Base-by-base conservation (phyloP, 2,797 vertebrate species). In the Hirundo rustica region DNA sequence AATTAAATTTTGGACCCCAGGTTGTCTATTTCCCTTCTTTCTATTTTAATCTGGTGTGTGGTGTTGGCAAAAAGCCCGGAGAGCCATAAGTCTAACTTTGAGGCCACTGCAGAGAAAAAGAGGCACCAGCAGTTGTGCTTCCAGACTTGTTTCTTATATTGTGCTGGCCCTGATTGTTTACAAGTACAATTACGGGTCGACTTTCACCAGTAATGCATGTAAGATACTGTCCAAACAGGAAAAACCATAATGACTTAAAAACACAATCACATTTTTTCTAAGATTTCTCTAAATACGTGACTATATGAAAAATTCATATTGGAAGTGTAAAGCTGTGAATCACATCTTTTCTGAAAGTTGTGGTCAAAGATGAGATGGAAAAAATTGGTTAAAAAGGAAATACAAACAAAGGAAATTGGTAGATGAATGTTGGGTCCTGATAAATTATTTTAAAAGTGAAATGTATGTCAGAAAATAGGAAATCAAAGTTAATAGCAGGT, bases 1-100 rank as follows among this genome's bases (percentile, higher is more conserved):
- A 96, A 96, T 96, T 96, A 95, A 93, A 93, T 96, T 96, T 94
- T 95, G 80, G 88, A 89, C 74, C 80, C 74, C 83, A 93, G 94
- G 76, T 94, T 95, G 87, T 85, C 73, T 91, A 1, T 93, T 92
- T 89, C 79, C 78, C 80, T 95, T 91, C 83, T 92, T 95, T 95
- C 89, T 85, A 51, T 95, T 97, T 94, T 78, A 90, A 74, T 94
- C 79, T 92, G 68, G 50, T 96, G 84, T 94, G 89, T 15, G 38
- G 62, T 91, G 85, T 93, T 94, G 96, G 92, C 95, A 85, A 78
- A 77, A 79, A 93, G 85, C 94, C 95, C 90, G 61, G 88, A 65
- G 67, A 78, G 64, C 83, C 88, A 68, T 88, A 85, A 93, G 89
- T 89, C 64, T 92, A 30, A 92, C 80, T 95, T 48, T 51, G 71